Evolutionary conservation across 2,113 vertebrate genomes (phyloP), one percentile per base, ranked within the genome.

Genomic region (Anguilla rostrata): DNA sequence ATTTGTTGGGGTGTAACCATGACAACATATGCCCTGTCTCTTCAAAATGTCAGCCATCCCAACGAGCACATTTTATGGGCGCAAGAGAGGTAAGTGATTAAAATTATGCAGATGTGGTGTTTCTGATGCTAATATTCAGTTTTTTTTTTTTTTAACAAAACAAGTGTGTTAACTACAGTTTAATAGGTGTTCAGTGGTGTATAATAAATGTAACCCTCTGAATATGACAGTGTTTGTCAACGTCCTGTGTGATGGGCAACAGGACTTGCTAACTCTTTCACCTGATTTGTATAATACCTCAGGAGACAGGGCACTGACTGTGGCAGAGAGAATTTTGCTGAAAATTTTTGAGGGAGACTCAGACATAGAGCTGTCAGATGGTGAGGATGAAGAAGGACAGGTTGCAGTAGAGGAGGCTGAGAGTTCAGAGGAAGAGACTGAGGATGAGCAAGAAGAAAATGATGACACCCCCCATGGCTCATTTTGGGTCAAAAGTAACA

Each of bases 341-440:
- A 83, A 46, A 56, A 83, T 39, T 56, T 39, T 34, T 18, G 82
- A 83, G 46, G 82, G 82, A 34, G 82, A 57, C 26, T 56, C 82
- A 83, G 82, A 83, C 82, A 34, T 83, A 56, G 29, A 39, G 82
- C 29, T 83, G 82, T 57, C 53, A 83, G 82, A 18, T 56, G 82
- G 53, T 83, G 82, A 83, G 82, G 82, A 34, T 34, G 56, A 63
- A 63, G 56, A 53, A 39, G 56, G 56, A 9, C 56, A 40, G 39
- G 29, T 49, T n/a, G 26, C 26, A 75, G n/a, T 12, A 26, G 26
- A 75, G 71, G 71, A 29, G 26, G 9, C 9, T 75, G 26, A 75
- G 9, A 29, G 71, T 26, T 34, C n/a, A 75, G 71, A 75, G 71
- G 71, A 34, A 34, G 26, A n/a, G 26, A n/a, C 71, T 75, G 71